Conservation (phyloP, 2,797 vertebrate species). For the Enteromius anoplus region DNA sequence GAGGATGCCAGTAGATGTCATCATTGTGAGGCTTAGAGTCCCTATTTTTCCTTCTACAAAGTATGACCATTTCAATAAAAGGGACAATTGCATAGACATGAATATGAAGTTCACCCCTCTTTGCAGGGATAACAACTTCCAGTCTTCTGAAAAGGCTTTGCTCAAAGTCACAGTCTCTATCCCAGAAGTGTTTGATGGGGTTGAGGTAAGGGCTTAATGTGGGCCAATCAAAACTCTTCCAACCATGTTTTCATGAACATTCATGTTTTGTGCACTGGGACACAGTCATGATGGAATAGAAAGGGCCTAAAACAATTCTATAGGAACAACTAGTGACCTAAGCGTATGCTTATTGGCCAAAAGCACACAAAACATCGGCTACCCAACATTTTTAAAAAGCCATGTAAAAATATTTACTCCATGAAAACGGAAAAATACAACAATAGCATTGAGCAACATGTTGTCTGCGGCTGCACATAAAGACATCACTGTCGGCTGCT, state of each 20-base stretch:
- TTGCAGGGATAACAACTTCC: neutral
- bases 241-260: neutral
- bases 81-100: neutral
- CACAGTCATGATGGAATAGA: neutral
- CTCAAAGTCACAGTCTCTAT: neutral
- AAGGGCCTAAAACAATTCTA: neutral
- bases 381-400: neutral
- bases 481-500: too few relatives aligned
- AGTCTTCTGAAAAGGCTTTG: neutral
- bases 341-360: neutral
- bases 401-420: neutral
- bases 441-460: neutral
- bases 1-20: slow-evolving; percentile 27
- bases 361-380: neutral
- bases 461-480: neutral
- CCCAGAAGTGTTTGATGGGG: neutral
- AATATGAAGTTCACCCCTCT: neutral
- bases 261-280: neutral
- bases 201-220: neutral
- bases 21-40: slow-evolving; percentile 22
- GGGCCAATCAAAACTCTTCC: neutral
- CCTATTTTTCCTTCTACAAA: neutral
- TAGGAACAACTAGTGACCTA: neutral
- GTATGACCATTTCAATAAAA: neutral
- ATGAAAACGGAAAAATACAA: neutral